Conservation (phyloP, 2,797 vertebrate species). For the Antrozous pallidus region DNA sequence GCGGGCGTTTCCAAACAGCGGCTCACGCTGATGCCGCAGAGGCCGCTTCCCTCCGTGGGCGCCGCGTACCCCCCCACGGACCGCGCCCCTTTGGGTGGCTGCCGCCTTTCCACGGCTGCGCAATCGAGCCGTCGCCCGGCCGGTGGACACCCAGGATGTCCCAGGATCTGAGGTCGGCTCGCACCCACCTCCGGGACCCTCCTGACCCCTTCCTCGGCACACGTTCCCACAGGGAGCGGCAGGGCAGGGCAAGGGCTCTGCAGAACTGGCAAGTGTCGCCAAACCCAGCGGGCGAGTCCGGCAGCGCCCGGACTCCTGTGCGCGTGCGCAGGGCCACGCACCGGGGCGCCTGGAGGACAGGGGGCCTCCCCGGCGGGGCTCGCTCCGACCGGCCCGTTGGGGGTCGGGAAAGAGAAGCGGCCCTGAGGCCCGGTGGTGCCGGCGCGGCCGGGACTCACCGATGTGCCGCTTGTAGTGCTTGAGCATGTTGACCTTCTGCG, state of each 20-base stretch:
- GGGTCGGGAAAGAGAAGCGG: fast-evolving
- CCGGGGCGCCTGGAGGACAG: fast-evolving
- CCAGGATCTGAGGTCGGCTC: fast-evolving
- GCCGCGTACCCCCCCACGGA: fast-evolving
- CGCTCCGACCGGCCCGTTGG: fast-evolving
- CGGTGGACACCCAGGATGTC: fast-evolving
- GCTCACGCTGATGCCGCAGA: fast-evolving
- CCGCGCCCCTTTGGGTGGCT: fast-evolving
- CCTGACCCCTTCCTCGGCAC: fast-evolving
- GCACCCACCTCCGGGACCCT: not conserved
- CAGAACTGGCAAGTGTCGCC: not conserved
- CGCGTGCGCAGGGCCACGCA: fast-evolving
- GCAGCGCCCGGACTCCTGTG: fast-evolving
- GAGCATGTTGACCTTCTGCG: conserved; percentile 99
- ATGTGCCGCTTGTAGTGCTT: conserved; percentile 98
- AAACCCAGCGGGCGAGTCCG: fast-evolving
- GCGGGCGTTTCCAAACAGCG: fast-evolving
- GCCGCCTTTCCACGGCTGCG: fast-evolving
- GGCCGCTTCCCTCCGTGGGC: not conserved
- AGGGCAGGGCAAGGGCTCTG: fast-evolving
- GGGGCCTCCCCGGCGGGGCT: too few species aligned
- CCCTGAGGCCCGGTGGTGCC: too few species aligned
- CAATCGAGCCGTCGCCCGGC: not conserved
- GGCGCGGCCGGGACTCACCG: conserved; percentile 82
- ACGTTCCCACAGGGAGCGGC: fast-evolving